Base-by-base conservation (phyloP, 2,797 vertebrate species). In the Dicrostonyx torquatus region DNA sequence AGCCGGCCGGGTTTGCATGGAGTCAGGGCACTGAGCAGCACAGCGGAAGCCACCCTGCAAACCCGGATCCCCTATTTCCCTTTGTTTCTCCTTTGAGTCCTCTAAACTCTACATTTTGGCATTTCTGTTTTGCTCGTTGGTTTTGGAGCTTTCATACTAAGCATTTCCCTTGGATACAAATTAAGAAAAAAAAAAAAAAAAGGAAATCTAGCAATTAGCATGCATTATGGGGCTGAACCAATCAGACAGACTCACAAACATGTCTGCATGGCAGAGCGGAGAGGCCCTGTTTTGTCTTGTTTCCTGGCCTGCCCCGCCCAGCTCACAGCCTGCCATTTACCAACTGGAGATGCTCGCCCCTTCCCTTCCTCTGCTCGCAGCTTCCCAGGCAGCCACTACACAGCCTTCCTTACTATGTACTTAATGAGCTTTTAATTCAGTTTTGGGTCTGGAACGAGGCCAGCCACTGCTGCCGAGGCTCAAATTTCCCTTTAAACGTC, bases 341-440 rank as follows among this genome's bases (percentile, higher is more conserved):
- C 91, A 95, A 37, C 70, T 64, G 60, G 72, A 80, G 92, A 93
- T 62, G 89, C 62, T 84, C 4, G 0, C 48, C 84, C 79, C 77
- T 92, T 92, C 86, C 45, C 87, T 96, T 89, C 79, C 60, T 72
- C 88, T 17, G 58, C 26, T 48, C 58, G 29, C 29, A 73, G 48
- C 77, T 93, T 93, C 78, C 60, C 79, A 95, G 91, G 55, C 79
- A 95, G 91, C 62, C 43, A 15, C 89, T 58, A 87, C 2, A 18
- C 70, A 94, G 94, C 92, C 64, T 53, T 62, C 64, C 83, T 83
- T 31, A 86, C 96, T 97, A 97, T 98, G 87, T 48, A 75, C 93
- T 96, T 96, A 98, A 97, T 95, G 93, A 98, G 94, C 93, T 96
- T 14, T 20, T 68, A 89, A 96, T 97, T 96, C 93, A 90, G 93